Evolutionary conservation across 2,888 invertebrate species (phyloP), one percentile per base, ranked within the genome.

Genomic region (Leucania comma): DNA sequence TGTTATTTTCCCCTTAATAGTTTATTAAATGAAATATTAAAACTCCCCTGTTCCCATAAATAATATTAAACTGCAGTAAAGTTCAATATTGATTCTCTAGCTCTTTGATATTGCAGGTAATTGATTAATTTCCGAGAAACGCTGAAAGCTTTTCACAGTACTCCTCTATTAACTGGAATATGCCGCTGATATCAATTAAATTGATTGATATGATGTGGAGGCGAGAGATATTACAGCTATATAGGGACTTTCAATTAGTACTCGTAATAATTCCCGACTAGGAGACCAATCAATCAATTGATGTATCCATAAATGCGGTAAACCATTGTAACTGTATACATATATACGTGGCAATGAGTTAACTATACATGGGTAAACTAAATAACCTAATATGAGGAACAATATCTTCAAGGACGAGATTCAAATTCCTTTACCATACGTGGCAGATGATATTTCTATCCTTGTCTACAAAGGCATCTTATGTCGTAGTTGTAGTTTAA

Each of bases 41-140:
- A 22, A 6, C 32, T 1, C 12, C 0, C 29, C 17, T 8, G 14
- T 68, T 62, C 26, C 3, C 2, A 50, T 20, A 57, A 64, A 48
- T 38, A 12, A 12, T 0, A 57, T 42, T 53, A 20, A 66, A 64
- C 38, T 64, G 63, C 66, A 64, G 10, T 24, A 38, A 9, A 24
- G 38, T 24, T 14, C 38, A 1, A 32, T 58, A 68, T 62, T 38
- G 50, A 50, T 65, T 59, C n/a, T 42, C 48, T 10, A 57, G 61
- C 61, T 54, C 38, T 65, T 58, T 46, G 38, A 63, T 5, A 46
- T 22, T 61, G 68, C 64, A 68, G 32, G 24, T 66, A 79, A 75
- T 54, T 68, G 42, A 68, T 65, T 35, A 42, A 58, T 67, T 68
- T 53, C 32, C 26, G 12, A 64, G 80, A 66, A 70, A 42, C 9